Evolutionary conservation across 2,113 vertebrate genomes (phyloP), one percentile per base, ranked within the genome.

Genomic region (Rutilus rutilus): DNA sequence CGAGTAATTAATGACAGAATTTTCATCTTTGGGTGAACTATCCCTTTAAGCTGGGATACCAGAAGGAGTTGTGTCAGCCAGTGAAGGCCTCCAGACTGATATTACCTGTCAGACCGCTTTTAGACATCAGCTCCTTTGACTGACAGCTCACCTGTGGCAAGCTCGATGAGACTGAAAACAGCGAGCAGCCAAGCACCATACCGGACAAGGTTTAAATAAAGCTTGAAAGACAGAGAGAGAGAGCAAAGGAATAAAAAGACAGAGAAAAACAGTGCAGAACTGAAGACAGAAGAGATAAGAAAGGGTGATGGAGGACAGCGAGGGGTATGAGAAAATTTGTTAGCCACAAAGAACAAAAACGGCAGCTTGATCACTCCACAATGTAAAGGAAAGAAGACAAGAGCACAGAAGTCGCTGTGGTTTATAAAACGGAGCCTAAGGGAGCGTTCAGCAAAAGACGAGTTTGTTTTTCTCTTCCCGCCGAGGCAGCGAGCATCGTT

Each of bases 81-180:
- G 52, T 39, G 77, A 82, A 30, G 30, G 33, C 25, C 83, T 89
- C 27, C 64, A 78, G 67, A 54, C 27, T 73, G 67, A 85, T 85
- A 87, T 87, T 87, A 75, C 50, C 88, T 89, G 88, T 89, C 86
- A 87, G 83, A 36, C 39, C 15, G 39, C 78, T 67, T 69, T 80
- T 25, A 42, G 50, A 78, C 60, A 78, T 33, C 80, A 73, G 52
- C 78, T 85, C 57, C 47, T 52, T 47, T 87, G 88, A 89, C 71
- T 89, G 88, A 85, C 88, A 89, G 85, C 78, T 87, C 78, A 89
- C 88, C 85, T 85, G 88, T 69, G 75, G 67, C 73, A 84, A 86
- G 74, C 59, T 86, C 39, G 65, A 67, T 50, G 33, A 54, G 60
- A 60, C 79, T n/a, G 74, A 33, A 42, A 57, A 60, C 33, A 60